Percentiles rank a stretch among this genome's conserved stretches.
phyloP scores from a whole-genome alignment of 2,888 invertebrate species.

The Celastrina argiolus region DNA sequence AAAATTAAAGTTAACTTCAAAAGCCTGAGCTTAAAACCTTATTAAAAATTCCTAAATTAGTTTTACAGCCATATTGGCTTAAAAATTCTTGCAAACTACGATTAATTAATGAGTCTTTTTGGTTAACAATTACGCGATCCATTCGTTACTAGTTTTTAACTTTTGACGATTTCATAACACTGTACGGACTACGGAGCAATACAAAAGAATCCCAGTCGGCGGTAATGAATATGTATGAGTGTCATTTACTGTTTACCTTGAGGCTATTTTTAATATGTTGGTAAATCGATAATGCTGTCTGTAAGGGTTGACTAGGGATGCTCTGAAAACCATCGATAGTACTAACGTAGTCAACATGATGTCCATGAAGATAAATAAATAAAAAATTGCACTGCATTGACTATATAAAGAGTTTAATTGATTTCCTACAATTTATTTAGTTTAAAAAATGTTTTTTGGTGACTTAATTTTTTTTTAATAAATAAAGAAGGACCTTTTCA shows the following conservation, averaged over 20 bases:
- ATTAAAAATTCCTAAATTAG: too few species aligned
- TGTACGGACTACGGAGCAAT: slow-evolving; percentile 3
- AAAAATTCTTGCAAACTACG: too few species aligned
- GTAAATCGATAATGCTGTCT: slow-evolving; percentile 9
- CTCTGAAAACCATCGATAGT: background rate
- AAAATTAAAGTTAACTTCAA: too few species aligned
- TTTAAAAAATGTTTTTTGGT: too few species aligned
- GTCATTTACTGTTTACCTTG: slow-evolving; percentile 18
- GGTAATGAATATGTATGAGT: slow-evolving; percentile 20
- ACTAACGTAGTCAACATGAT: background rate
- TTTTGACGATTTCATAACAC: slow-evolving; percentile 12
- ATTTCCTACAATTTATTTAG: too few species aligned
- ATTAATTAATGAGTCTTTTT: background rate
- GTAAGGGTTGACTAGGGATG: slow-evolving; percentile 15
- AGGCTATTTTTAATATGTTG: slow-evolving; percentile 13
- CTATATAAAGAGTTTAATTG: background rate
- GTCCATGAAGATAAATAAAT: background rate
- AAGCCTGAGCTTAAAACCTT: too few species aligned
- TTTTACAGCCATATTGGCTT: too few species aligned
- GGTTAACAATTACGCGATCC: background rate
- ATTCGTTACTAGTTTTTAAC: background rate
- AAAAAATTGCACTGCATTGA: too few species aligned
- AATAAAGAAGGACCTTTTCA: too few species aligned
- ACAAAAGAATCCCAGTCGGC: background rate
- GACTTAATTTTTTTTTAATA: too few species aligned